Conservation (phyloP, 2,888 invertebrate genomes). For the Platycheirus albimanus region DNA sequence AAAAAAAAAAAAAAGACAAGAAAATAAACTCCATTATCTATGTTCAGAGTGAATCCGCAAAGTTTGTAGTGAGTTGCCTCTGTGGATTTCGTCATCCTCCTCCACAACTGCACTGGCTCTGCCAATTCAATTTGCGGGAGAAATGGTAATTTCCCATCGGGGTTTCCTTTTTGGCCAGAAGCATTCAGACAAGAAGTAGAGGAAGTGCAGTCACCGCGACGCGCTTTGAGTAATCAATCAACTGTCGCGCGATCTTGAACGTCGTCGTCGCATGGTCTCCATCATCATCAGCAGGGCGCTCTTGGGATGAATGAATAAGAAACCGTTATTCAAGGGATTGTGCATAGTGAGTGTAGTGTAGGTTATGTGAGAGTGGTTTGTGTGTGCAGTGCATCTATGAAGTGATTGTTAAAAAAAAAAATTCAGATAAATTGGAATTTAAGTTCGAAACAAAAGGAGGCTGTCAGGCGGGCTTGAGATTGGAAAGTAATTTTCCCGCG, state of each 20-base stretch:
- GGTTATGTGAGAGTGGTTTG: slow-evolving; percentile 38
- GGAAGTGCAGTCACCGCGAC: slow-evolving; percentile 67
- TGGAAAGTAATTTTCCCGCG: slow-evolving; percentile 36
- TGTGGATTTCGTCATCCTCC: slow-evolving; percentile 4
- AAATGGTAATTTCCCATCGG: slow-evolving; percentile 67
- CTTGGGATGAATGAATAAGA: slow-evolving; percentile 36
- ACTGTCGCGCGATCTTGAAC: slow-evolving; percentile 56
- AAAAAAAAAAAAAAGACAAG: not conserved
- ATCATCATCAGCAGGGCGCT: slow-evolving; percentile 48
- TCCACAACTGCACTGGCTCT: not conserved
- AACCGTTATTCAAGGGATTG: slow-evolving; percentile 33
- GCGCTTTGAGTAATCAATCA: slow-evolving; percentile 72
- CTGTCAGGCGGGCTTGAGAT: not conserved
- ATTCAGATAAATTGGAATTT: slow-evolving; percentile 17
- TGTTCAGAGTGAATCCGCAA: slow-evolving; percentile 18
- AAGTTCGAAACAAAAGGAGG: slow-evolving; percentile 12
- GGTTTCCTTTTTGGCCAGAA: slow-evolving; percentile 46
- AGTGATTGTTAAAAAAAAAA: slow-evolving; percentile 34
- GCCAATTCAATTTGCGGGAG: slow-evolving; percentile 64
- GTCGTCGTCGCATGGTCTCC: slow-evolving; percentile 47
- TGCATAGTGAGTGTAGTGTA: slow-evolving; percentile 18
- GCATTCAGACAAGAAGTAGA: slow-evolving; percentile 35
- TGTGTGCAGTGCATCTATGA: slow-evolving; percentile 21
- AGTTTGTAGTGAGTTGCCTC: slow-evolving; percentile 30
- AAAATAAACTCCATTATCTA: slow-evolving; percentile 29